A percentile compares a stretch with the other conserved stretches of the same genome.
Evolutionary conservation across 1,140 invertebrate genomes (phyloP).

Genomic region (Neuroterus valhalla): DNA sequence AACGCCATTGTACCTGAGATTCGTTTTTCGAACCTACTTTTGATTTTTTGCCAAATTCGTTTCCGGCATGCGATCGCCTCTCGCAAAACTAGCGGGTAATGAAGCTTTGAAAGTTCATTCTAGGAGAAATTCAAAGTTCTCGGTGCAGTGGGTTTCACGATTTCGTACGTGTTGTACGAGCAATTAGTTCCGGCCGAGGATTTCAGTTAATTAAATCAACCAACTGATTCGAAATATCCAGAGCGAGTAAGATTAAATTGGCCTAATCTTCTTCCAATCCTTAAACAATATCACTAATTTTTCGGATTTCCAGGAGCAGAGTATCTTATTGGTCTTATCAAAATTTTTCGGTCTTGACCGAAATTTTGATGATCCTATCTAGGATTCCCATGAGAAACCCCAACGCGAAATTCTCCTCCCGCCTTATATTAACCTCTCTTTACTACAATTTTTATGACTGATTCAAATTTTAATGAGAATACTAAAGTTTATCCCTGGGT

Average conservation of each 20-base stretch:
- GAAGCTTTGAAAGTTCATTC: constrained; percentile 49
- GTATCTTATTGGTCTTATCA: too few species aligned
- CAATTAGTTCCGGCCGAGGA: constrained; percentile 56
- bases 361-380: too few species aligned
- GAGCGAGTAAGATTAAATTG: constrained; percentile 53
- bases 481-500: too few species aligned
- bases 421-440: too few species aligned
- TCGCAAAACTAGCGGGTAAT: constrained; percentile 31
- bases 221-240: constrained; percentile 51
- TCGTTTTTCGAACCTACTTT: neutral
- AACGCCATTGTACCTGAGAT: too few species aligned
- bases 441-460: too few species aligned
- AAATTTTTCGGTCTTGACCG: too few species aligned
- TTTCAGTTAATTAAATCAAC: constrained; percentile 54
- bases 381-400: too few species aligned
- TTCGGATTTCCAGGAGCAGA: too few species aligned
- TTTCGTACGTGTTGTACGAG: constrained; percentile 49
- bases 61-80: neutral
- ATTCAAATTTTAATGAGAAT: too few species aligned
- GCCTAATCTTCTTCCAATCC: constrained; percentile 30
- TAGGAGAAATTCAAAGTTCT: constrained; percentile 43
- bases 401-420: too few species aligned
- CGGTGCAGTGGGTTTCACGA: constrained; percentile 40
- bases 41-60: neutral
- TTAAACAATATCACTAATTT: neutral